Evolutionary conservation across 2,797 vertebrate genomes (phyloP), one percentile per base, ranked within the genome.

Genomic region (Agapornis canus): DNA sequence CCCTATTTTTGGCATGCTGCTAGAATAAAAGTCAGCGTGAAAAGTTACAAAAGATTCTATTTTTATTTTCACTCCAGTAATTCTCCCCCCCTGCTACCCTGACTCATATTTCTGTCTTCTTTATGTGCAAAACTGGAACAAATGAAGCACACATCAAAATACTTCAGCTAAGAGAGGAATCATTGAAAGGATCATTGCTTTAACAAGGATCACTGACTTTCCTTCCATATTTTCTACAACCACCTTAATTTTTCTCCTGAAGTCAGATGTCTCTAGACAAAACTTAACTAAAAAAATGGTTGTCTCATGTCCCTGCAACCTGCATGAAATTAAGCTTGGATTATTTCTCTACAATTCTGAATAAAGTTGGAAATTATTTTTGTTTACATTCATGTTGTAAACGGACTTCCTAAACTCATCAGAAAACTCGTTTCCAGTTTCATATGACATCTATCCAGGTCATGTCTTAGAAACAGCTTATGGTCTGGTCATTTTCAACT

Each of bases 41-140:
- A 82, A 90, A 83, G 40, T 91, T 92, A 78, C 65, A 93, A 92
- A 95, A 95, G 37, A 89, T 69, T 93, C 91, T 96, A 96, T 93
- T 95, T 96, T 96, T 97, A 75, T 91, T 94, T 95, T 95, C 69
- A 87, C 79, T 66, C 63, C 69, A 96, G 43, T 76, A 39, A 91
- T 69, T 82, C 61, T 51, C 40, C 3, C 92, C 71, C 86, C 81
- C 40, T 35, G 49, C 86, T 83, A 91, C 72, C 61, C 87, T 48
- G 29, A 88, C 79, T 91, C 65, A 42, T 48, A 93, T 93, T 92
- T 70, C 73, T 87, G 93, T 89, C 51, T 85, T 64, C 43, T 91
- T 94, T 81, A 59, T 91, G 76, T 56, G 43, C 17, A 85, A 78
- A 82, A 75, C 39, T 86, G 52, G 60, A 94, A 25, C 78, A 89